These are phyloP conservation scores for Nomada goodeniana DNA, from an alignment of 2,888 invertebrate species.

Conservation along the genomic window DNA sequence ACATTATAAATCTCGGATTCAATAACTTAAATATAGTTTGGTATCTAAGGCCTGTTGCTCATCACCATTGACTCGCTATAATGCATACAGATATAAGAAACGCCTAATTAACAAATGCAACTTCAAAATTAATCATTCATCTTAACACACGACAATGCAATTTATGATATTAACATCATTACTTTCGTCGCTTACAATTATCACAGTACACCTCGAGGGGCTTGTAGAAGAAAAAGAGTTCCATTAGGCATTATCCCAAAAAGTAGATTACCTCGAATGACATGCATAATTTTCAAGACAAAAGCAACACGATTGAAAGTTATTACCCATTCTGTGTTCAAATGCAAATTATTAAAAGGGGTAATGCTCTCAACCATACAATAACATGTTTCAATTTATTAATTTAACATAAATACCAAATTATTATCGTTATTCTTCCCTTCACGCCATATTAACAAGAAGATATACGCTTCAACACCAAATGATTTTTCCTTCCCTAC, in stretches of 20 bases:
- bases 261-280: slow-evolving; percentile 14
- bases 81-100: slow-evolving; percentile 22
- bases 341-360: neutral
- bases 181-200: slow-evolving; percentile 55
- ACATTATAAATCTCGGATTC: slow-evolving; percentile 64
- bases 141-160: slow-evolving; percentile 19
- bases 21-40: slow-evolving; percentile 45
- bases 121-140: slow-evolving; percentile 21
- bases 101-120: slow-evolving; percentile 9
- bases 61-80: slow-evolving; percentile 2
- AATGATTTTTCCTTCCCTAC: slow-evolving; percentile 3
- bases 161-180: slow-evolving; percentile 22
- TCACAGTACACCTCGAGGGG: slow-evolving; percentile 64
- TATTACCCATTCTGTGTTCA: slow-evolving; percentile 5
- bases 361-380: neutral
- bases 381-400: slow-evolving; percentile 1
- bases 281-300: slow-evolving; percentile 7
- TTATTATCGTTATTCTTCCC: slow-evolving; percentile 6
- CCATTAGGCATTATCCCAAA: too few species aligned
- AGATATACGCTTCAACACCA: slow-evolving; percentile 4
- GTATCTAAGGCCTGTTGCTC: slow-evolving; percentile 32
- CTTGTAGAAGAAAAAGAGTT: slow-evolving; percentile 34
- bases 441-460: too few species aligned
- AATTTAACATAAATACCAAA: slow-evolving; percentile 9
- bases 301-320: slow-evolving; percentile 10